A percentile compares a stretch with the other conserved stretches of the same genome.
phyloP scores from a whole-genome alignment of 2,888 invertebrate species.

The Philaethria dido region DNA sequence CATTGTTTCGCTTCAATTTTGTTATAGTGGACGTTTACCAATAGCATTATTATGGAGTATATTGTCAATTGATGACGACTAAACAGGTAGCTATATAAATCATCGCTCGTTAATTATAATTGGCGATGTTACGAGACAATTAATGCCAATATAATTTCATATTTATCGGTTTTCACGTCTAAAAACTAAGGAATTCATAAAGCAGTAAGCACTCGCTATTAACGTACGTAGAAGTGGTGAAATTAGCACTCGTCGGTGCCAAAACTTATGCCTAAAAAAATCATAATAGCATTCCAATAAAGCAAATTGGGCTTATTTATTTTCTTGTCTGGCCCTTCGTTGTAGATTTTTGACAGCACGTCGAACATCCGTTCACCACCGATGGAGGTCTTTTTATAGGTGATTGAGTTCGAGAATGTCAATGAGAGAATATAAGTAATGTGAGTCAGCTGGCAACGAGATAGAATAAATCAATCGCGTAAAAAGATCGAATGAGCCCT shows the following conservation, averaged over 20 bases:
- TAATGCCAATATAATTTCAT: slow-evolving; percentile 41
- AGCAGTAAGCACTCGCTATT: slow-evolving; percentile 48
- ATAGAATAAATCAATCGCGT: slow-evolving; percentile 47
- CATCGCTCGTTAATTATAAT: slow-evolving; percentile 41
- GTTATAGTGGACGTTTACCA: neutral
- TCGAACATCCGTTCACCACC: slow-evolving; percentile 41
- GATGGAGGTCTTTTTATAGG: slow-evolving; percentile 40
- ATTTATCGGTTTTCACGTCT: slow-evolving; percentile 42
- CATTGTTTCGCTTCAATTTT: neutral
- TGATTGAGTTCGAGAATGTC: slow-evolving; percentile 38
- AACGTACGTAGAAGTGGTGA: slow-evolving; percentile 53
- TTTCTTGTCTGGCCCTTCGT: slow-evolving; percentile 48
- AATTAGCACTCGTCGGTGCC: slow-evolving; percentile 62
- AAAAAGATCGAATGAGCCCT: slow-evolving; percentile 45
- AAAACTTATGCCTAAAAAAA: slow-evolving; percentile 55
- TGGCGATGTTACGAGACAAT: slow-evolving; percentile 42
- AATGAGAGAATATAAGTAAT: slow-evolving; percentile 44
- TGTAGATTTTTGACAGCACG: slow-evolving; percentile 49
- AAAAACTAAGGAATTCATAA: slow-evolving; percentile 48
- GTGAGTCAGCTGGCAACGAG: slow-evolving; percentile 31
- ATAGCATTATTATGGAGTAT: neutral
- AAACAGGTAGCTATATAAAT: slow-evolving; percentile 17
- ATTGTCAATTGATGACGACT: neutral
- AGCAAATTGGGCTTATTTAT: slow-evolving; percentile 57
- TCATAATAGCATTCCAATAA: slow-evolving; percentile 59